Base-by-base conservation (phyloP, 2,797 vertebrate species). In the Lagocephalus sceleratus region DNA sequence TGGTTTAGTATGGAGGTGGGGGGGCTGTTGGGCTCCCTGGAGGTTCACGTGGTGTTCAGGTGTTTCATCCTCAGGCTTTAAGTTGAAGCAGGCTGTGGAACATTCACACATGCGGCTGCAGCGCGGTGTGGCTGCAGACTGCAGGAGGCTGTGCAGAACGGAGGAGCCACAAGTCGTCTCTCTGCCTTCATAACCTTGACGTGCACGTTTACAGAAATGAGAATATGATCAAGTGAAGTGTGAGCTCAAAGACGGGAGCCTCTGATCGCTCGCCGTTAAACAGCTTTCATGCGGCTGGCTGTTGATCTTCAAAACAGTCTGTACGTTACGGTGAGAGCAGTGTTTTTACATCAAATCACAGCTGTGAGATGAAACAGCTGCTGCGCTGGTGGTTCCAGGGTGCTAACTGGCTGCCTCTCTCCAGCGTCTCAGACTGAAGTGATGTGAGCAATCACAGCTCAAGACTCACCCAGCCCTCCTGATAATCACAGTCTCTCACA, bases 361-460 rank as follows among this genome's bases (percentile, higher is more conserved):
- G 68, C 56, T 45, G 2, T 54, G 64, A 71, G 62, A 68, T 68
- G 63, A 79, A 73, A 43, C 67, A 29, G 72, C 62, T 66, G 3
- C 22, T 73, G 71, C 54, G 60, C 60, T 51, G 60, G 76, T 83
- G 5, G 81, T 76, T 81, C 76, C 63, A 43, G 72, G 77, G 64
- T 61, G 69, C 68, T 59, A 74, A 76, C 75, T 73, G 71, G 44
- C 60, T 53, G 65, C 57, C 57, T 68, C 60, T 66, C 72, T 82
- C 66, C 58, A 71, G 76, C 63, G 70, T 63, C 66, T 77, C 58
- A 83, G 80, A 63, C 75, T 85, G 72, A 85, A 82, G 79, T 76
- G 81, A 83, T 80, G 76, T 80, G 74, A 79, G 75, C 81, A 82
- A 88, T 87, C 83, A 83, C 60, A 61, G 70, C 75, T 75, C 67